phyloP scores from a whole-genome alignment of 1,140 invertebrate species.

The Cylas formicarius region DNA sequence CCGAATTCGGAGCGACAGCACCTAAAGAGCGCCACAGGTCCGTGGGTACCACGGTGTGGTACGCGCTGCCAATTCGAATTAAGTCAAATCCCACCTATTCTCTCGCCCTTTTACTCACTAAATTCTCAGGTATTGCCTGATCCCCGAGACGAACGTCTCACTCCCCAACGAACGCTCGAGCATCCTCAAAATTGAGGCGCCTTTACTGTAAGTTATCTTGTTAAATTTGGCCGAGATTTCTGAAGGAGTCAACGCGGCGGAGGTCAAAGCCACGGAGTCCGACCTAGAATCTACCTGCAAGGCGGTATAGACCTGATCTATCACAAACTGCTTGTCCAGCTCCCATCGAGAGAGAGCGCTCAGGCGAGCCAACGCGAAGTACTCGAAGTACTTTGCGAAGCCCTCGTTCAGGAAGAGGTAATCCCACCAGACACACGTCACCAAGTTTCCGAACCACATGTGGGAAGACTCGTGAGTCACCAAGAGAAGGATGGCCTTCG shows the following conservation, averaged over 20 bases:
- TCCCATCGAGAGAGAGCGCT: constrained; percentile 16
- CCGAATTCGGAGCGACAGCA: constrained; percentile 8
- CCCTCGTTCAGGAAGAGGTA: constrained; percentile 91
- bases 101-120: constrained; percentile 41
- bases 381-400: constrained; percentile 81
- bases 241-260: constrained; percentile 24
- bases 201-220: constrained; percentile 54
- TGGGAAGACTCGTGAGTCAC: constrained; percentile 57
- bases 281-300: constrained; percentile 14
- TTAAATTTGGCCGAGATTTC: constrained; percentile 48
- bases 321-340: constrained; percentile 37
- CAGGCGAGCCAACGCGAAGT: constrained; percentile 11
- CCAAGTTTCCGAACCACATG: constrained; percentile 65
- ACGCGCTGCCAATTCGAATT: constrained; percentile 11
- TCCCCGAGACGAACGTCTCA: constrained; percentile 51
- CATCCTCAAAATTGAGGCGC: constrained; percentile 65
- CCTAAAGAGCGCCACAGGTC: constrained; percentile 10
- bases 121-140: constrained; percentile 48
- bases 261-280: constrained; percentile 31
- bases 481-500: constrained; percentile 46
- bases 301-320: constrained; percentile 41
- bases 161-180: constrained; percentile 61
- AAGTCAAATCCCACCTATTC: neutral
- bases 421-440: constrained; percentile 65
- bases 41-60: neutral